Base-by-base conservation (phyloP, 2,888 invertebrate species). In the Andrena camellia region DNA sequence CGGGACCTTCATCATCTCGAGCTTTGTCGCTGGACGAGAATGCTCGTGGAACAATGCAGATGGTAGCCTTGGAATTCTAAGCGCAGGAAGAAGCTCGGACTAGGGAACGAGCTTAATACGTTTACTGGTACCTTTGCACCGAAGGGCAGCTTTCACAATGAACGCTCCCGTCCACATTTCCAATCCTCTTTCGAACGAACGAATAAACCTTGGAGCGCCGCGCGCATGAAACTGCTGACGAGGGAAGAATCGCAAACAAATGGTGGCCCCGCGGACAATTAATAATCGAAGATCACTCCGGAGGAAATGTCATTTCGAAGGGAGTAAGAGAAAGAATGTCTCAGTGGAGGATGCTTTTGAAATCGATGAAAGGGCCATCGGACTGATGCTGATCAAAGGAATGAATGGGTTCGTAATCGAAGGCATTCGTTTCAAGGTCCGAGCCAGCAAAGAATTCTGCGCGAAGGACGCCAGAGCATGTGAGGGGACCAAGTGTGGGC, bases 321-420 rank as follows among this genome's bases (percentile, higher is more conserved):
- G 23, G 54, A 54, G 23, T 42, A 57, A 29, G 76, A 60, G 42
- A 63, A 59, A 66, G n/a, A 68, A 52, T 29, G 54, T 35, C 67
- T 64, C 48, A 17, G 59, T 48, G 29, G 57, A 17, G 23, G 52
- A 63, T 62, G 35, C 29, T 62, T 69, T 54, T 33, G 72, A 33
- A 52, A 72, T 60, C 73, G 82, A 83, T 74, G 17, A 31, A 72
- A 73, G 64, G 50, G 67, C 66, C 62, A 59, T 67, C 67, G 8
- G 63, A 26, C 35, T 10, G 52, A 7, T 23, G 54, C 26, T 67
- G 84, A 74, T 84, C 76, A 86, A 86, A 86, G 77, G 81, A 57
- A 52, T 59, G 67, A 62, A 33, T 23, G 42, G n/a, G 59, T 50
- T 64, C 59, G 48, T 50, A 69, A 64, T 66, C 74, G 80, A 73